phyloP scores from a whole-genome alignment of 2,888 invertebrate species.

The Sicus ferrugineus region DNA sequence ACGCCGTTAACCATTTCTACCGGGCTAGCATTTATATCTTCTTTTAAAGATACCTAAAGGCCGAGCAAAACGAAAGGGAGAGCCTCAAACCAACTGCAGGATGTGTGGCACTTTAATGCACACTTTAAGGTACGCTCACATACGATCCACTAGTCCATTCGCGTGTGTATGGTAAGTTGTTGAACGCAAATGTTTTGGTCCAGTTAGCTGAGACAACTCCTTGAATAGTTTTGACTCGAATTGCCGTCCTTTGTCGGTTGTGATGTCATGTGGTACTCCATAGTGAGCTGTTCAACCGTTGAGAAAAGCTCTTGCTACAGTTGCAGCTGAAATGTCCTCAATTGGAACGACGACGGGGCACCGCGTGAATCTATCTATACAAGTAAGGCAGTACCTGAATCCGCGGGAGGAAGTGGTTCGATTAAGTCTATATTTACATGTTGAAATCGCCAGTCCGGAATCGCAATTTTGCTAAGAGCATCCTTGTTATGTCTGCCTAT shows the following conservation, averaged over 20 bases:
- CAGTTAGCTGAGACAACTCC: slow-evolving; percentile 32
- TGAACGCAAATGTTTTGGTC: slow-evolving; percentile 15
- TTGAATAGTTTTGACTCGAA: slow-evolving; percentile 33
- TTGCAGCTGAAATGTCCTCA: slow-evolving; percentile 31
- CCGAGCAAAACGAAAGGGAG: neutral
- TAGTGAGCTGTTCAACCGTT: slow-evolving; percentile 28
- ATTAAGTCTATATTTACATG: slow-evolving; percentile 20
- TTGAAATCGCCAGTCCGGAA: slow-evolving; percentile 2
- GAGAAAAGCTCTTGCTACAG: slow-evolving; percentile 27
- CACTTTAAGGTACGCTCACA: neutral
- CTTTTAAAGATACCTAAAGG: slow-evolving; percentile 6
- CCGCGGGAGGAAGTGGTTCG: slow-evolving; percentile 4
- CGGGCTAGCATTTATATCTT: slow-evolving; percentile 22
- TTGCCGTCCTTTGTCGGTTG: slow-evolving; percentile 35
- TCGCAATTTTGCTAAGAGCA: neutral
- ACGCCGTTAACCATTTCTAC: slow-evolving; percentile 38
- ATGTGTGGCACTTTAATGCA: slow-evolving; percentile 8
- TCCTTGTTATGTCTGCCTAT: slow-evolving; percentile 5
- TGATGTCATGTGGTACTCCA: slow-evolving; percentile 21
- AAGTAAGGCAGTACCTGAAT: slow-evolving; percentile 30
- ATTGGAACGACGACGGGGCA: slow-evolving; percentile 26
- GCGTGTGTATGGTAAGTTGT: slow-evolving; percentile 7
- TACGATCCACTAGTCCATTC: slow-evolving; percentile 5
- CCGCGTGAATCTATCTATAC: slow-evolving; percentile 28
- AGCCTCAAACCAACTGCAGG: neutral